Evolutionary conservation across 2,888 invertebrate species (phyloP).

Genomic region (Osmoderma eremita): DNA sequence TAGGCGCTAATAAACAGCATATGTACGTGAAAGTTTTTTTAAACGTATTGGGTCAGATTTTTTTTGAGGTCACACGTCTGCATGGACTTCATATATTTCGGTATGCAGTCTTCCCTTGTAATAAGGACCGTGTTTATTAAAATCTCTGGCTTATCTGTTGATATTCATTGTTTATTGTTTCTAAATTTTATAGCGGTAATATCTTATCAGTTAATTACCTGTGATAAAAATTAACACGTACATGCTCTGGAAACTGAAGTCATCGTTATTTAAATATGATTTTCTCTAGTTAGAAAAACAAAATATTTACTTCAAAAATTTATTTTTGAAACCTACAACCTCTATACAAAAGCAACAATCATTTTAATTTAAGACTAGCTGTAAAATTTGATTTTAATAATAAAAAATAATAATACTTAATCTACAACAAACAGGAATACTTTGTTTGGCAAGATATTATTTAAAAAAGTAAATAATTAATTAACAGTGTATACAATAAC

Average conservation of each 20-base stretch:
- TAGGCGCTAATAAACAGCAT: constrained; percentile 1
- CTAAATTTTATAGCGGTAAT: constrained; percentile 3
- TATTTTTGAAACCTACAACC: constrained; percentile 27
- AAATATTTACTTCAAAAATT: constrained; percentile 18
- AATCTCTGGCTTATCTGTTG: not conserved
- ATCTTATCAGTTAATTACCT: constrained; percentile 30
- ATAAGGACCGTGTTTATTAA: not conserved
- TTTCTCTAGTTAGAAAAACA: not conserved
- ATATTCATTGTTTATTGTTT: constrained; percentile 12
- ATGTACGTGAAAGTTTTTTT: constrained; percentile 35
- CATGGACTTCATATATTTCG: not conserved
- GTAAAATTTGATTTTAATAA: constrained; percentile 12
- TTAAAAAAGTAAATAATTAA: too few relatives aligned
- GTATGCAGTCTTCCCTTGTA: not conserved
- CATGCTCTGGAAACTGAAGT: not conserved
- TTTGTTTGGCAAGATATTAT: constrained; percentile 24
- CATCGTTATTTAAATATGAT: not conserved
- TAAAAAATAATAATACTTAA: constrained; percentile 14
- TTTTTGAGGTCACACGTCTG: constrained; percentile 23
- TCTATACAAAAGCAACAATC: constrained; percentile 30
- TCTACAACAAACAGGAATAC: constrained; percentile 22
- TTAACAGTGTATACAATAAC: too few relatives aligned
- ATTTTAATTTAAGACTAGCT: constrained; percentile 19
- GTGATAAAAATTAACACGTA: constrained; percentile 21
- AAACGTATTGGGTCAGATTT: constrained; percentile 15